Base-by-base conservation (phyloP, 2,888 invertebrate species). In the Mesorhabditis sp. region DNA sequence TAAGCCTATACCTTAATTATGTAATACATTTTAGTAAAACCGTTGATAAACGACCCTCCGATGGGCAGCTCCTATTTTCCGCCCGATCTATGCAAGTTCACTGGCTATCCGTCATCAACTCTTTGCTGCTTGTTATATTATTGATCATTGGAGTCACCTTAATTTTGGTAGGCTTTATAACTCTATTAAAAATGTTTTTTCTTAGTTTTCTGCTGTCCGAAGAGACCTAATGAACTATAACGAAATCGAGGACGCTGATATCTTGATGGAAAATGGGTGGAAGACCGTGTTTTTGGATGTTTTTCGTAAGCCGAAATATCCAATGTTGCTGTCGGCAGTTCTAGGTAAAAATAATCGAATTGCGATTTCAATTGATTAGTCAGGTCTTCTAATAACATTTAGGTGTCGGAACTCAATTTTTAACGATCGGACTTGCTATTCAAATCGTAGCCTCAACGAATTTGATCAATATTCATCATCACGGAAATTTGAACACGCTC, bases 91-190 rank as follows among this genome's bases (percentile, higher is more conserved):
- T 88, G n/a, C 88, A 88, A 86, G 88, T 89, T 73, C 89, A 89
- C 78, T 89, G 89, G 88, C 81, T 89, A 74, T 88, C 88, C 45
- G 87, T 89, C 72, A 87, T 89, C 75, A 89, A 89, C 81, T 88
- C 88, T 5, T 86, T 87, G 81, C 87, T 89, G 4, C 85, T 89
- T 4, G 88, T 88, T 4, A 87, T 88, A 74, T 85, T 89, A 7
- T 84, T 89, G 10, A 86, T 88, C 66, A 87, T 88, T 10, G 88
- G 88, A 82, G 88, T 89, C 4, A 85, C 87, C 70, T 86, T 89
- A 45, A 88, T 89, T 67, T 79, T 89, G 85, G 88, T 89, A 78
- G 84, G 87, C 85, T 64, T 62, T 13, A 10, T 62, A 45, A 1
- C n/a, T 50, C 2, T n/a, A 50, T 2, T 13, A 28, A 28, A n/a